Evolutionary conservation across 2,888 invertebrate species (phyloP), one percentile per base, ranked within the genome.

Genomic region (Phania funesta): DNA sequence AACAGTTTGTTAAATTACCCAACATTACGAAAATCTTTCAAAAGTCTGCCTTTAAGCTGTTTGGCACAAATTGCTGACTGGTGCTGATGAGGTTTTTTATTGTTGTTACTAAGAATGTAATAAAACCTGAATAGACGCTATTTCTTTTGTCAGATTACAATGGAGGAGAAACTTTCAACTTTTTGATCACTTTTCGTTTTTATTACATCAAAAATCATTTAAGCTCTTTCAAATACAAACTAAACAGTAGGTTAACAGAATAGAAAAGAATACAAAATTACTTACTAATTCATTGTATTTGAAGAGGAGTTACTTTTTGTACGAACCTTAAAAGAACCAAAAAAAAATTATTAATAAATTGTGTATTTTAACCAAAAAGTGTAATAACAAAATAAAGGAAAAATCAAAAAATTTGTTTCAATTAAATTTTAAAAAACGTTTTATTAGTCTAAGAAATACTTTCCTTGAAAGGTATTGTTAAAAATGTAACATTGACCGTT

Each of bases 301-400:
- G 41, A 29, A 32, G 26, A 54, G 18, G 6, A 32, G 13, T 5
- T 4, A n/a, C 20, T 11, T 52, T 48, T 18, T 16, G 18, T 32
- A 70, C 41, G 16, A 24, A 62, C 68, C 70, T 76, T 41, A 35
- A 3, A 67, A 35, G 4, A n/a, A n/a, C n/a, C n/a, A n/a, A n/a
- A 20, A 32, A 48, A 38, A 7, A 46, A 20, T 22, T 5, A 46
- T 22, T 26, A 18, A 29, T 62, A 35, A 38, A 62, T 46, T 46
- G 38, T 38, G 4, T 11, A n/a, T n/a, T n/a, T n/a, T n/a, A n/a
- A n/a, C n/a, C n/a, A n/a, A n/a, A n/a, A n/a, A n/a, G n/a, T 38
- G 9, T 38, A 38, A 38, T 38, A 3, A 11, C 2, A 11, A 38
- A 38, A 11, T 9, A 38, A 38, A 7, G 4, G 4, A 11, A 11